Conservation (phyloP, 2,888 invertebrate species). For the Ashinkailepas kermadecensis region DNA sequence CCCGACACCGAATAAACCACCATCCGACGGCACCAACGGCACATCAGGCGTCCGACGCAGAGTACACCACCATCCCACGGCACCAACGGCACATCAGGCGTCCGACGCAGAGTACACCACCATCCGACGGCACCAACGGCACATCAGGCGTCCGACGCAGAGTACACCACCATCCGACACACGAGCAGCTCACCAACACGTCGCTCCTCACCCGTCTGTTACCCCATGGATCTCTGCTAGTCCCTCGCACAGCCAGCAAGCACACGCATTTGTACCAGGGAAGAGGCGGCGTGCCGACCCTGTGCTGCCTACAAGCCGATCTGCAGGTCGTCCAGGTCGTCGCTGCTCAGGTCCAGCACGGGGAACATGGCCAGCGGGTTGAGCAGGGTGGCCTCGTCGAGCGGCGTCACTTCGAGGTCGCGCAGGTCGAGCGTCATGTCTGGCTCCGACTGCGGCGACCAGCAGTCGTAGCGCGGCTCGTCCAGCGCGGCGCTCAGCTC, state of each 20-base stretch:
- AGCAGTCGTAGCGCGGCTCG: neutral
- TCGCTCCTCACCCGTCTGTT: neutral
- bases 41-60: too few relatives aligned
- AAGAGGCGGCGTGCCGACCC: neutral
- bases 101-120: too few relatives aligned
- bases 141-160: too few relatives aligned
- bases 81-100: too few relatives aligned
- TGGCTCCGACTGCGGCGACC: neutral
- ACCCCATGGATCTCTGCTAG: neutral
- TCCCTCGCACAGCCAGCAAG: neutral
- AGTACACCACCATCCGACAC: too few relatives aligned
- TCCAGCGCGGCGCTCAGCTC: neutral
- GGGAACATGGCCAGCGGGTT: constrained; percentile 20
- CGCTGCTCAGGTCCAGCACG: constrained; percentile 12
- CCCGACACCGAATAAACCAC: too few relatives aligned
- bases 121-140: neutral
- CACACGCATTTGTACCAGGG: neutral
- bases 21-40: too few relatives aligned
- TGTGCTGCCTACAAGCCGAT: neutral
- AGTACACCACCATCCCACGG: too few relatives aligned
- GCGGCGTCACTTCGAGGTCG: constrained; percentile 7
- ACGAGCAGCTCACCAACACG: too few relatives aligned
- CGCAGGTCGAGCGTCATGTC: neutral
- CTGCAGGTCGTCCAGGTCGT: neutral
- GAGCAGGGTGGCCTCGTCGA: constrained; percentile 12